A percentile compares a stretch with the other conserved stretches of the same genome.
Evolutionary conservation across 2,888 invertebrate species (phyloP).

Genomic region (Elysia crispata): DNA sequence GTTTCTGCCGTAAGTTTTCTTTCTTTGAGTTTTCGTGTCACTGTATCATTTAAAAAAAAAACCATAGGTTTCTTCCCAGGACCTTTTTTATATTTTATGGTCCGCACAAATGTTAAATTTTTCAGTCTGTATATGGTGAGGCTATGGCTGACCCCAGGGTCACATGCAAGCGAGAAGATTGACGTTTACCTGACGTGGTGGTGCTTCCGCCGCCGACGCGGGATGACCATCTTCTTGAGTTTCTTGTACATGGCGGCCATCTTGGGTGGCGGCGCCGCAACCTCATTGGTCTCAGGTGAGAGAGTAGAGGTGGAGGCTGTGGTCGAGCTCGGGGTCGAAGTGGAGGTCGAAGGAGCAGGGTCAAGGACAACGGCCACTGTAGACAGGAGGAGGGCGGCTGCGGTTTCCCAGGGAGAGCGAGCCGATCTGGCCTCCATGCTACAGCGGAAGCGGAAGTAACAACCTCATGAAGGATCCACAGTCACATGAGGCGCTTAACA

Average conservation of each 20-base stretch:
- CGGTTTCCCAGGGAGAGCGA: not conserved
- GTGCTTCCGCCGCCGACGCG: constrained; percentile 47
- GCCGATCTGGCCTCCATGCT: too few relatives aligned
- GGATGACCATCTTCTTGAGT: constrained; percentile 53
- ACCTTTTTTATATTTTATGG: too few relatives aligned
- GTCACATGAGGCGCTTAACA: too few relatives aligned
- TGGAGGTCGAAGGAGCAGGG: not conserved
- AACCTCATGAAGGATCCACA: too few relatives aligned
- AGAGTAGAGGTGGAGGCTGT: not conserved
- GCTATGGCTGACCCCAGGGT: too few relatives aligned
- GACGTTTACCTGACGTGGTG: constrained; percentile 46
- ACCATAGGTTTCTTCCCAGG: too few relatives aligned
- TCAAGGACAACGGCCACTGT: not conserved
- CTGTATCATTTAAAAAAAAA: too few relatives aligned
- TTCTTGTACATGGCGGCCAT: constrained; percentile 54
- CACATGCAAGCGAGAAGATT: too few relatives aligned
- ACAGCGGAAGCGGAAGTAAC: too few relatives aligned
- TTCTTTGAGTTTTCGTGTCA: too few relatives aligned
- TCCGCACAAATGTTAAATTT: not conserved
- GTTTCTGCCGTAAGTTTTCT: too few relatives aligned
- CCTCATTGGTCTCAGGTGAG: not conserved
- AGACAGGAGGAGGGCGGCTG: not conserved
- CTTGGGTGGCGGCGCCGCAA: not conserved
- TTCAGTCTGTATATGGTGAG: not conserved
- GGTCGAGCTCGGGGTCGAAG: not conserved